phyloP scores from a whole-genome alignment of 35 echinoderm and acorn worm species.

The Acanthaster planci region DNA sequence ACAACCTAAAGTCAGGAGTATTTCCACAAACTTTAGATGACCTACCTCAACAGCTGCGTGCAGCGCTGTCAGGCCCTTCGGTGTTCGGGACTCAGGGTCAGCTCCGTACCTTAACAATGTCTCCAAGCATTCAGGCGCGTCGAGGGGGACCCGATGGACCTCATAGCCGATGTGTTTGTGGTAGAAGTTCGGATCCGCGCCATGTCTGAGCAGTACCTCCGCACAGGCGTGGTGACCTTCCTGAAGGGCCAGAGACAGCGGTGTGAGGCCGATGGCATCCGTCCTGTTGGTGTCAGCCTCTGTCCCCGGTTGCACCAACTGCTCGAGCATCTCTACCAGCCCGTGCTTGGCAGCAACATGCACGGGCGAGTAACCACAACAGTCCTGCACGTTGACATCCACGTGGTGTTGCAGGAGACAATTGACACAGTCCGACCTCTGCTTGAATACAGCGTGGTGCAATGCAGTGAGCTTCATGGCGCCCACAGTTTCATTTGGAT shows the following conservation, averaged over 20 bases:
- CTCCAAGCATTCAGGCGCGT: constrained; percentile 77
- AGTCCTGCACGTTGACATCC: constrained; percentile 69
- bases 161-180: constrained; percentile 86
- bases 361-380: constrained; percentile 83
- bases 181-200: constrained; percentile 75
- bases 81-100: constrained; percentile 55
- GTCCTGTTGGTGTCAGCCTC: constrained; percentile 66
- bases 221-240: constrained; percentile 70
- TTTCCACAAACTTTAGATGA: constrained; percentile 70
- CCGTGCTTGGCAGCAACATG: constrained; percentile 80
- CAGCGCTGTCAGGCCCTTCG: constrained; percentile 66
- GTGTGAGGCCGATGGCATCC: constrained; percentile 65
- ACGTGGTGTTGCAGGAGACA: constrained; percentile 59
- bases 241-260: constrained; percentile 82
- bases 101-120: constrained; percentile 85
- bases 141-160: constrained; percentile 63
- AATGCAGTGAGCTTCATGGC: constrained; percentile 68
- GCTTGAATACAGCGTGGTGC: constrained; percentile 90
- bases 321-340: constrained; percentile 45
- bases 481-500: constrained; percentile 69
- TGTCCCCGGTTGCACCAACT: constrained; percentile 38
- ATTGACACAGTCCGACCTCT: constrained; percentile 71
- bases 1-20: constrained; percentile 71
- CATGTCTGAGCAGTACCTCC: constrained; percentile 62
- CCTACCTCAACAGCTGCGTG: constrained; percentile 70